These are phyloP conservation scores for Ornithoptera alexandrae DNA, from an alignment of 2,888 invertebrate genomes.

Conservation along the genomic window DNA sequence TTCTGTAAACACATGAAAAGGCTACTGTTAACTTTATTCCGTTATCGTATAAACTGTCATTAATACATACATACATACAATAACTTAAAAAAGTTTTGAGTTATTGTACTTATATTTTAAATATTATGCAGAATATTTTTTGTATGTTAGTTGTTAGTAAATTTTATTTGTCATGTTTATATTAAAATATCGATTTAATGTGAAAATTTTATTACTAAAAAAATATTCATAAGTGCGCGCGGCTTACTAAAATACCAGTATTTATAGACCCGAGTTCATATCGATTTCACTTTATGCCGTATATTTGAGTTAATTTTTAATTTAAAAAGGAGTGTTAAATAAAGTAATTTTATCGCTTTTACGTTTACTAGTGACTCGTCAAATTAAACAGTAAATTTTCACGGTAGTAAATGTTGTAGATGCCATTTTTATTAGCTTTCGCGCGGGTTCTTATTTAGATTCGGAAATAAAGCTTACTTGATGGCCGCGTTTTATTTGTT, in stretches of 20 bases:
- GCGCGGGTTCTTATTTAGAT: slow-evolving; percentile 18
- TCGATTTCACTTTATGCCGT: neutral
- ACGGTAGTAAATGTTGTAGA: slow-evolving; percentile 23
- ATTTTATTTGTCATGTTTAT: no score
- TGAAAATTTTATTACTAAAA: neutral
- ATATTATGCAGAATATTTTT: no score
- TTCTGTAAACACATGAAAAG: no score
- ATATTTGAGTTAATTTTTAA: neutral
- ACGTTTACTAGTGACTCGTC: slow-evolving; percentile 13
- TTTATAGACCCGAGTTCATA: neutral
- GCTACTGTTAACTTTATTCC: no score
- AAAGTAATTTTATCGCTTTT: neutral
- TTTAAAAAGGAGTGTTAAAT: neutral
- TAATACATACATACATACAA: no score
- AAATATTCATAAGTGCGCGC: neutral
- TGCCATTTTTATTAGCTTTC: slow-evolving; percentile 19
- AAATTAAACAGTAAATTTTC: slow-evolving; percentile 25
- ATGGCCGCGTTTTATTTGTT: slow-evolving; percentile 16
- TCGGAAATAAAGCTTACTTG: slow-evolving; percentile 12
- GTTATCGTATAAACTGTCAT: no score
- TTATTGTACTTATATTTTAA: no score
- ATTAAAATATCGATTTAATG: no score
- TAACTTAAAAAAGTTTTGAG: no score
- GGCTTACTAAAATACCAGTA: neutral
- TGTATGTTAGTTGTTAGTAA: no score